Percentiles rank a stretch among this genome's conserved stretches.
Conservation (phyloP, 2,113 vertebrate genomes). For the Mixornis gularis region DNA sequence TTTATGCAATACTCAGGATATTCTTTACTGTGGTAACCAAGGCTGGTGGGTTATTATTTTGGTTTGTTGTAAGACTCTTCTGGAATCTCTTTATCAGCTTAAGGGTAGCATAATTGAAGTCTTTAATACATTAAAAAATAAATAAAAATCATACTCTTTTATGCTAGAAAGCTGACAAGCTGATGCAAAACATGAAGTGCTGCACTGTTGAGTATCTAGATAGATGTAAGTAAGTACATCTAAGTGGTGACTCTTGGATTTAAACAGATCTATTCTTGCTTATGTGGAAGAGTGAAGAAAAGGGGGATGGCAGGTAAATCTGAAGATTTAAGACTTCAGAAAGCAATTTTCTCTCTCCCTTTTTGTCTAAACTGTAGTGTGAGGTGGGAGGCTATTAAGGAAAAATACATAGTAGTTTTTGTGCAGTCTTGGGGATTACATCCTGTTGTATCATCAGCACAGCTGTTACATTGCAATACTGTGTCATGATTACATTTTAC, state of each 20-base stretch:
- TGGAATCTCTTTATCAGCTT: neutral
- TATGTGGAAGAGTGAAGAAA: neutral
- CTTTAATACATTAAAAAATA: neutral
- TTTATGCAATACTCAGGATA: neutral
- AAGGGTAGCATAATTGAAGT: neutral
- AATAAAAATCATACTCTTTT: neutral
- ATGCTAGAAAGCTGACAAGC: neutral
- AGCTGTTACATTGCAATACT: neutral
- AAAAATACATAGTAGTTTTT: neutral
- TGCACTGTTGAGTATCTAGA: neutral
- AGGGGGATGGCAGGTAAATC: neutral
- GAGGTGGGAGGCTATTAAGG: neutral
- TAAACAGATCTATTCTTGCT: neutral
- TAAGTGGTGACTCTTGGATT: neutral
- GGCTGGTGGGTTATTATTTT: neutral
- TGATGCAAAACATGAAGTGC: neutral
- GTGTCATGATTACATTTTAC: constrained; percentile 8
- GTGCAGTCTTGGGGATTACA: neutral
- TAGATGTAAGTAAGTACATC: neutral
- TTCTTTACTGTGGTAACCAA: neutral
- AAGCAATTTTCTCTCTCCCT: neutral
- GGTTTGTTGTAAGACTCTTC: neutral
- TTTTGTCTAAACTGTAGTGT: neutral
- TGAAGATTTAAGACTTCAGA: neutral
- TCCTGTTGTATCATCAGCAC: neutral